Conservation (phyloP, 1,140 invertebrate species). For the Halesus radiatus region DNA sequence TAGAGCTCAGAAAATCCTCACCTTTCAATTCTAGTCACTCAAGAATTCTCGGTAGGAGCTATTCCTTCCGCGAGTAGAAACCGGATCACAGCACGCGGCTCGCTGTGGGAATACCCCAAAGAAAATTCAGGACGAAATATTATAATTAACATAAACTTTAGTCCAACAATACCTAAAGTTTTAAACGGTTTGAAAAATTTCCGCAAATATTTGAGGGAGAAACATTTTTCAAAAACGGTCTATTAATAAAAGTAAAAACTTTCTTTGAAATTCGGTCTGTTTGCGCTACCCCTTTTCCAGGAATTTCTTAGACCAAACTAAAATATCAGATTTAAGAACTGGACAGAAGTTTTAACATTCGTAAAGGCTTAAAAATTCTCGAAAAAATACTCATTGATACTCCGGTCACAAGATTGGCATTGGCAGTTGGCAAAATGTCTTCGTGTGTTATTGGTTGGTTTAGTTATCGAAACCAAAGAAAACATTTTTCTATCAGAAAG, state of each 20-base stretch:
- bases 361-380: neutral
- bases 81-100: too few relatives aligned
- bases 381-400: neutral
- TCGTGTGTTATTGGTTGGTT: too few relatives aligned
- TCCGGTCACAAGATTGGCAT: too few relatives aligned
- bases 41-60: too few relatives aligned
- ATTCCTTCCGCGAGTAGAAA: too few relatives aligned
- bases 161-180: neutral
- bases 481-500: too few relatives aligned
- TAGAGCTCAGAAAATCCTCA: too few relatives aligned
- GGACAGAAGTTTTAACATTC: neutral
- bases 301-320: neutral
- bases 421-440: too few relatives aligned
- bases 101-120: too few relatives aligned
- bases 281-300: neutral
- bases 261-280: neutral
- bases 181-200: slow-evolving; percentile 12
- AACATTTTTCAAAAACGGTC: neutral
- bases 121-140: too few relatives aligned
- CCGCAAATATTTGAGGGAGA: neutral
- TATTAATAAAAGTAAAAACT: neutral
- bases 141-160: neutral
- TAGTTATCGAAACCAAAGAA: too few relatives aligned
- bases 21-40: too few relatives aligned
- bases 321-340: slow-evolving; percentile 1